phyloP scores from a whole-genome alignment of 2,113 vertebrate genomes.

The Centrocercus urophasianus region DNA sequence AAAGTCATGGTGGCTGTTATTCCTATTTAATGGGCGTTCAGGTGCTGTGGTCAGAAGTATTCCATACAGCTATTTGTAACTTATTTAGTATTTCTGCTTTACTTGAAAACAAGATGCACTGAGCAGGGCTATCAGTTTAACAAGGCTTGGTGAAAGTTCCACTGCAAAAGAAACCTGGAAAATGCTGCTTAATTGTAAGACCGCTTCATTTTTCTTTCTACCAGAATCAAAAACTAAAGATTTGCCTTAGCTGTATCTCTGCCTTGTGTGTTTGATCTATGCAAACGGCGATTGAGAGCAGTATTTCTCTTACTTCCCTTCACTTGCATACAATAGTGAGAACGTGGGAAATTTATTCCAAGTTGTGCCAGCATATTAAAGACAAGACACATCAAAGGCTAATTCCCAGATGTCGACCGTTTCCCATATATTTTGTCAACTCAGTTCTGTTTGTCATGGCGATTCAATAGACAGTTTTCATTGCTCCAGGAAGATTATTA shows the following conservation, averaged over 20 bases:
- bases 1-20: background rate
- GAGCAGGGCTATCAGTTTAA: background rate
- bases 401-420: background rate
- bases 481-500: background rate
- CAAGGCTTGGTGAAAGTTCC: background rate
- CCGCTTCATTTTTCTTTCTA: constrained; percentile 71
- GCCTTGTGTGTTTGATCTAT: constrained; percentile 8
- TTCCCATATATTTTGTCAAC: background rate
- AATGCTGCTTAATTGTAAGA: constrained; percentile 48
- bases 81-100: background rate
- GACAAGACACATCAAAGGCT: background rate
- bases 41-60: background rate
- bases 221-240: constrained; percentile 70
- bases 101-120: constrained; percentile 42
- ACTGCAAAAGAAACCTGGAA: background rate
- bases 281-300: background rate
- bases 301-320: background rate
- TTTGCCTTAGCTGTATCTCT: constrained; percentile 69
- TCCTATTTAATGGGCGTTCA: background rate
- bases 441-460: background rate
- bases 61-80: background rate
- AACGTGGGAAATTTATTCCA: background rate
- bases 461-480: background rate
- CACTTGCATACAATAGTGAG: background rate
- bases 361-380: background rate